Percentiles rank a stretch among this genome's conserved stretches.
Conservation (phyloP, 2,797 vertebrate species). For the Sciurus carolinensis region DNA sequence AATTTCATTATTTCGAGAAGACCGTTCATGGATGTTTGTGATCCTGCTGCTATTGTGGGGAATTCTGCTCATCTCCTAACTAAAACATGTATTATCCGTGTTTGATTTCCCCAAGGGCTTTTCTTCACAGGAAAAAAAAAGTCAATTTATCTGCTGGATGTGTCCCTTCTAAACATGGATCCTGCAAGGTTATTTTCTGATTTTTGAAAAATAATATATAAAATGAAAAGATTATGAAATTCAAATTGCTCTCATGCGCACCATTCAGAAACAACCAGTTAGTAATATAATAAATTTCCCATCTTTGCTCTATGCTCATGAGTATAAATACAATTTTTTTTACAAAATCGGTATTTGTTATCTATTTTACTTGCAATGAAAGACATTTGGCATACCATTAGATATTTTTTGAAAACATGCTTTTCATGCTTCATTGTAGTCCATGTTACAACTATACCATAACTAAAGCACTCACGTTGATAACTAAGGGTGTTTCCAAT, state of each 20-base stretch:
- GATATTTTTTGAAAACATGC: constrained; percentile 32
- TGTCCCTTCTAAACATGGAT: not conserved
- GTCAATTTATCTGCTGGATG: not conserved
- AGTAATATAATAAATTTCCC: not conserved
- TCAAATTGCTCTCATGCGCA: constrained; percentile 4
- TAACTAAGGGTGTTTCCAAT: not conserved
- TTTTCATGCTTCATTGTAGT: not conserved
- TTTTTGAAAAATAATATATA: constrained; percentile 38
- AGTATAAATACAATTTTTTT: not conserved
- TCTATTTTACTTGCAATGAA: constrained; percentile 29
- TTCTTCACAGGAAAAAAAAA: not conserved
- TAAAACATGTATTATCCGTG: not conserved
- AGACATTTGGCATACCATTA: not conserved
- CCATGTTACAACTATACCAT: not conserved
- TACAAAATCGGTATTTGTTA: not conserved
- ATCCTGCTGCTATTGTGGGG: not conserved
- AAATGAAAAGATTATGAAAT: constrained; percentile 49
- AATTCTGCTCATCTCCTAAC: not conserved
- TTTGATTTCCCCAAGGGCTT: not conserved
- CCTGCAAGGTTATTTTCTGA: constrained; percentile 27
- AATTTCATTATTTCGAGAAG: constrained; percentile 30
- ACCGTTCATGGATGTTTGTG: not conserved
- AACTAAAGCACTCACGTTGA: not conserved
- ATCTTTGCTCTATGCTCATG: not conserved
- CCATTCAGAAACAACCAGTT: not conserved